Evolutionary conservation across 2,797 vertebrate genomes (phyloP), one percentile per base, ranked within the genome.

Genomic region (Silurus lanzhouensis): DNA sequence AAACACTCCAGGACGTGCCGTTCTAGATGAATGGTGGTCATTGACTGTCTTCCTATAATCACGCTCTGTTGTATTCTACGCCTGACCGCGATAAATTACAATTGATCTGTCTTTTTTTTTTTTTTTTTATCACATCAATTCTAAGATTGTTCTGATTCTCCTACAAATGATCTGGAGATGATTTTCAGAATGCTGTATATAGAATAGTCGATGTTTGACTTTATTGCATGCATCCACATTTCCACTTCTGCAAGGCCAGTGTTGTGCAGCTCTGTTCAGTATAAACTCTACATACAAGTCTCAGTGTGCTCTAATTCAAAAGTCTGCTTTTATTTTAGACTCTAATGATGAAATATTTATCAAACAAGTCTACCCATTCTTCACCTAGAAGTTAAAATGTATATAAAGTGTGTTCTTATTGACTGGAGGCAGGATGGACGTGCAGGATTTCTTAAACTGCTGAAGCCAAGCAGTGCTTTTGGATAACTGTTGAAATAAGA

Each of bases 381-480:
- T 78, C 4, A 78, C 57, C 76, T 78, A 22, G 27, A 60, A 44
- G 57, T 78, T 44, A 44, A 78, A 61, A 44, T 46, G 38, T 63
- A 38, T 63, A 13, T 13, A 46, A 46, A 48, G 77, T 25, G 22
- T 64, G 77, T 6, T 79, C 31, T 2, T 79, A 61, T 63, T 63
- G 31, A 78, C 58, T 6, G 57, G 22, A 63, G 38, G 60, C 77
- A 64, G 20, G 58, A 15, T 46, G 60, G 38, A 63, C 22, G 31
- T 79, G 58, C 77, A 63, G 77, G 31, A 46, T 79, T 79, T 79
- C 58, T 79, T 31, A 44, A 63, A 46, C 20, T 9, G 77, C 20
- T n/a, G 44, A 61, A 46, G 46, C 38, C 20, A 48, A 44, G 22
- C 10, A 46, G 6, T 52, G 44, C n/a, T 75, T 75, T 27, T 17